Base-by-base conservation (phyloP, 2,888 invertebrate genomes). In the Lasioglossum vierecki region DNA sequence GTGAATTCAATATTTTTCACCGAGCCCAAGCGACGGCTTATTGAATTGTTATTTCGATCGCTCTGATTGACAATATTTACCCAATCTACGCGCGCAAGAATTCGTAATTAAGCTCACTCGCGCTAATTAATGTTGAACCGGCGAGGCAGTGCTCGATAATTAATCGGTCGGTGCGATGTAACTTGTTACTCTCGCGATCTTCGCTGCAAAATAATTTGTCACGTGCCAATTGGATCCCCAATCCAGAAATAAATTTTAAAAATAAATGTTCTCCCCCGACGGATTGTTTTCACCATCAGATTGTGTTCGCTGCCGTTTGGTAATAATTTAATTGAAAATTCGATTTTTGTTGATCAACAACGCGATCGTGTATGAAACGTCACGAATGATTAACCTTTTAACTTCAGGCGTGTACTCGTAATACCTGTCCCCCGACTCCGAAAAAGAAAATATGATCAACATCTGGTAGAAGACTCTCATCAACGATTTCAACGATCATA, bases 11-110 rank as follows among this genome's bases (percentile, higher is more conserved):
- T 76, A 82, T 82, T 86, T 85, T 85, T 79, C 79, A 72, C 11
- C 75, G 66, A n/a, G 41, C 44, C 44, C 53, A 4, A 15, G 80
- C 57, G 57, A 74, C 80, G 49, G 60, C 82, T 81, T 82, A 82
- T 85, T 46, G 68, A 84, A 85, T 85, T 82, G 82, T 82, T 81
- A 85, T 86, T 86, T 79, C 72, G 49, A 76, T 44, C 63, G 18
- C 66, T n/a, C 22, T 63, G 53, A 71, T 85, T 73, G 68, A 76
- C 78, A 84, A 85, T 85, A 73, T 86, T 86, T 86, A 76, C 76
- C 71, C 71, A 75, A 84, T 78, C 60, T 30, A 26, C 76, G 2
- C 22, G 57, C 18, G 73, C 76, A 73, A 49, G 49, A 39, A 49
- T 66, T 60, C 35, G 77, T 74, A 84, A 82, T 84, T 66, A 84